phyloP scores from a whole-genome alignment of 2,888 invertebrate genomes.

The Actias luna region DNA sequence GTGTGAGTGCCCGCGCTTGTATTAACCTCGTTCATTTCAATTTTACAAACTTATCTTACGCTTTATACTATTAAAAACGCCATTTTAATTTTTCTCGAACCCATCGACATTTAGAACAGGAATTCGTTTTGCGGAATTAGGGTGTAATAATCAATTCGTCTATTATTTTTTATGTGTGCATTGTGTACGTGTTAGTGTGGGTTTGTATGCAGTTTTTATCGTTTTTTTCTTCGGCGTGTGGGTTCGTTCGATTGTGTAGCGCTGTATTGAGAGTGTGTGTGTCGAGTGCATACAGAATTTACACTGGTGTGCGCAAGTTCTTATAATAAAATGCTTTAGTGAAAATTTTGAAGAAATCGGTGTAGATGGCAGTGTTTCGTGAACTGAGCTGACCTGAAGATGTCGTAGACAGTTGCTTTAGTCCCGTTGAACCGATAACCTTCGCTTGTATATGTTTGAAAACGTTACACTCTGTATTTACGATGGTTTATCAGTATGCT shows the following conservation, averaged over 20 bases:
- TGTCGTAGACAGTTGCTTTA: not conserved
- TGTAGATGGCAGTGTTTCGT: constrained; percentile 69
- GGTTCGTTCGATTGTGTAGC: constrained; percentile 76
- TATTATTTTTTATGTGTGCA: constrained; percentile 33
- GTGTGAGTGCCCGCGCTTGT: constrained; percentile 70
- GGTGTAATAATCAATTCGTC: constrained; percentile 27
- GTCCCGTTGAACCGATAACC: not conserved
- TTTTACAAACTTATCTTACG: constrained; percentile 65
- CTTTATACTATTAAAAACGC: constrained; percentile 55
- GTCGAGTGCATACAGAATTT: constrained; percentile 40
- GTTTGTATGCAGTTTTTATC: constrained; percentile 76
- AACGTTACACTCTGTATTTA: too few relatives aligned
- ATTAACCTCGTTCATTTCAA: constrained; percentile 74
- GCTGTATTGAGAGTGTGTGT: constrained; percentile 38
- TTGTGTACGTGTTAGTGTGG: constrained; percentile 40
- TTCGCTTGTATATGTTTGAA: not conserved
- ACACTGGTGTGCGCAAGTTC: constrained; percentile 60
- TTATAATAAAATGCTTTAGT: constrained; percentile 80
- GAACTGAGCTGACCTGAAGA: not conserved
- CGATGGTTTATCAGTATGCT: too few relatives aligned
- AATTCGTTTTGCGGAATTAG: not conserved
- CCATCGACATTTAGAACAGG: constrained; percentile 26
- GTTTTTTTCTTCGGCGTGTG: constrained; percentile 78
- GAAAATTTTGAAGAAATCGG: constrained; percentile 74
- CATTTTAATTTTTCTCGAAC: constrained; percentile 42